These are phyloP conservation scores for Cryptocheilus praepositus DNA, from an alignment of 2,888 invertebrate species.

Conservation along the genomic window DNA sequence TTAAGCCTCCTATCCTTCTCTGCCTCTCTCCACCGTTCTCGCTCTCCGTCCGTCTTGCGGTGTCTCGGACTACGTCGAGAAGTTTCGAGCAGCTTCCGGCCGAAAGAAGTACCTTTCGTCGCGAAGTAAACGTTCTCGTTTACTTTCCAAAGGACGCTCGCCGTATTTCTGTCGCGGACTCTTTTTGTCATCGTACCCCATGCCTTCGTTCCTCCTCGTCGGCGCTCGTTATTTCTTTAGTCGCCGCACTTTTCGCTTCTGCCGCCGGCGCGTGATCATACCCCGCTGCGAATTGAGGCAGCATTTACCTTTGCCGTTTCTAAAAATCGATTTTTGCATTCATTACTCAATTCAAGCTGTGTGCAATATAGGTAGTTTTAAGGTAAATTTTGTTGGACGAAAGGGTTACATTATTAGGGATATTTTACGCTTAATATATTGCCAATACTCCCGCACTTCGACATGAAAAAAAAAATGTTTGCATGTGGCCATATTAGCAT, in stretches of 20 bases:
- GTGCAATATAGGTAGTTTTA: too few relatives aligned
- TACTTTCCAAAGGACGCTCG: constrained; percentile 18
- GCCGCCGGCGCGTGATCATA: too few relatives aligned
- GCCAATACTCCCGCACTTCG: too few relatives aligned
- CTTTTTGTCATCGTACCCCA: not conserved
- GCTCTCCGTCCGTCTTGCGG: not conserved
- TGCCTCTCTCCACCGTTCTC: not conserved
- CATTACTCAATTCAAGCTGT: too few relatives aligned
- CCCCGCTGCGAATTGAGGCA: too few relatives aligned
- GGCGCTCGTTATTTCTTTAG: not conserved
- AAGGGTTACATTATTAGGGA: too few relatives aligned
- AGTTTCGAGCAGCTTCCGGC: constrained; percentile 2
- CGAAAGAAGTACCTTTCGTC: not conserved
- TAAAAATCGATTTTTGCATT: too few relatives aligned
- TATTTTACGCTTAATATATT: too few relatives aligned
- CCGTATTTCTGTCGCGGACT: not conserved
- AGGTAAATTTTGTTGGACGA: too few relatives aligned
- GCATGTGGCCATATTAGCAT: too few relatives aligned
- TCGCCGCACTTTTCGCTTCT: constrained; percentile 1
- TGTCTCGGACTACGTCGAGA: not conserved
- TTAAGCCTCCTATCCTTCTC: constrained; percentile 19
- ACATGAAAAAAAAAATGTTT: too few relatives aligned
- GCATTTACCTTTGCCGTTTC: too few relatives aligned
- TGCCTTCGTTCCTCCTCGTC: not conserved
- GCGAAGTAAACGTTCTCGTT: constrained; percentile 28